These are phyloP conservation scores for Lipophrys pholis DNA, from an alignment of 2,113 vertebrate species.

Conservation along the genomic window DNA sequence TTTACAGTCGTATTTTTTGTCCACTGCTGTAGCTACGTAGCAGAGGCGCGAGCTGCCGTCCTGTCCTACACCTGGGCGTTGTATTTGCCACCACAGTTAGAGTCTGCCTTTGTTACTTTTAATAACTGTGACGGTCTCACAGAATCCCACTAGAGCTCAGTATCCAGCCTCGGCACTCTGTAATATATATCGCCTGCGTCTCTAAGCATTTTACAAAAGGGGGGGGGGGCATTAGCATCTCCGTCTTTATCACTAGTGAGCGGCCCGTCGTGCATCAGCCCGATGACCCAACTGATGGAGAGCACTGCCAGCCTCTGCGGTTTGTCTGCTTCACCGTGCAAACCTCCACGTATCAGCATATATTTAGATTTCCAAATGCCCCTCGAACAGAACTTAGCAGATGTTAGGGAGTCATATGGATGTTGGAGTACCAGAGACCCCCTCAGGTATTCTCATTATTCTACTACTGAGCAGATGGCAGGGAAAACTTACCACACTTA, in stretches of 20 bases:
- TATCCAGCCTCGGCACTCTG: neutral
- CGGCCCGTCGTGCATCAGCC: too few relatives aligned
- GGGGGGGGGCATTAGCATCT: conserved; percentile 38
- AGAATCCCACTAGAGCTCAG: conserved; percentile 50
- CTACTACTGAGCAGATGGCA: conserved; percentile 79
- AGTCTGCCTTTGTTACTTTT: conserved; percentile 70
- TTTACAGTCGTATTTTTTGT: neutral
- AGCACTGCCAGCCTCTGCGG: conserved; percentile 48
- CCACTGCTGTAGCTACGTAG: neutral
- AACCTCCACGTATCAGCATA: conserved; percentile 57
- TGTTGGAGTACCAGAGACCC: conserved; percentile 76
- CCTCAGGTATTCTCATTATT: conserved; percentile 83
- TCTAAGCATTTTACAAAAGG: conserved; percentile 47
- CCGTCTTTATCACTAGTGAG: conserved; percentile 41
- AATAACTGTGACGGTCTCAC: conserved; percentile 69
- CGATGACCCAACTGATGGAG: conserved; percentile 39
- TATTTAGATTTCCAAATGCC: conserved; percentile 75
- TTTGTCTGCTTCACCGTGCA: conserved; percentile 49
- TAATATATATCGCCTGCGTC: conserved; percentile 11
- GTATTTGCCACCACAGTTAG: conserved; percentile 73
- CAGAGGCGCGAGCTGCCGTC: conserved; percentile 30
- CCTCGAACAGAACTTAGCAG: conserved; percentile 72
- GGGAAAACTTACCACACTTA: conserved; percentile 73
- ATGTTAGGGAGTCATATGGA: conserved; percentile 77
- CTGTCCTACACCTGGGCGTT: conserved; percentile 62